Conservation (phyloP, 2,888 invertebrate species). For the Lasioglossum oenotherae region DNA sequence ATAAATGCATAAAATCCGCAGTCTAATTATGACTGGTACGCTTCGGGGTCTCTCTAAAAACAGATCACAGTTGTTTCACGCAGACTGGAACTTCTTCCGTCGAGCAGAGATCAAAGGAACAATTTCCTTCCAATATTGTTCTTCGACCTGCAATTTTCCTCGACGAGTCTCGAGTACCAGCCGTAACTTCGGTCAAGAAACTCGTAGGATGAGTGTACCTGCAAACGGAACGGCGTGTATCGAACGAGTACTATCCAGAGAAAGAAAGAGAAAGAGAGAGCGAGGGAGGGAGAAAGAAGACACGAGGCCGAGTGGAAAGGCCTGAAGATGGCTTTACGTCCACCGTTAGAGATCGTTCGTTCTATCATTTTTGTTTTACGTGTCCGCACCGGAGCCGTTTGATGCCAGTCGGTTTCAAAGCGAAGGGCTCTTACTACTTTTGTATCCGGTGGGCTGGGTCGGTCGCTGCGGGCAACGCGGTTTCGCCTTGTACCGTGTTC, state of each 20-base stretch:
- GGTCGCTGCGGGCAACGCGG: constrained; percentile 18
- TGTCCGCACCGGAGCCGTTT: constrained; percentile 26
- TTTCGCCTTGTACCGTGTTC: constrained; percentile 20
- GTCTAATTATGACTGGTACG: background rate
- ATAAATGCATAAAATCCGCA: no score
- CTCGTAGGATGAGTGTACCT: background rate
- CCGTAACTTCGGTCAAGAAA: background rate
- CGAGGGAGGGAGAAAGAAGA: background rate
- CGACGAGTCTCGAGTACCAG: background rate
- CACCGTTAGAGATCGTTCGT: constrained; percentile 21
- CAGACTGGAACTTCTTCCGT: background rate
- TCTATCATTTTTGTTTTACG: constrained; percentile 3
- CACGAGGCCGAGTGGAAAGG: background rate
- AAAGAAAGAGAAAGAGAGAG: background rate
- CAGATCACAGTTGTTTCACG: background rate
- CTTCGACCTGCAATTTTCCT: constrained; percentile 2
- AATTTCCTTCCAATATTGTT: constrained; percentile 16
- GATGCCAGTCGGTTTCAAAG: constrained; percentile 35
- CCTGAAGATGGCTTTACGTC: constrained; percentile 7
- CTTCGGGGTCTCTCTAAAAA: background rate
- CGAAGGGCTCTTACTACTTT: constrained; percentile 3
- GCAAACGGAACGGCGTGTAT: background rate
- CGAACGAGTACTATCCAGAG: background rate
- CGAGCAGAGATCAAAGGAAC: constrained; percentile 5
- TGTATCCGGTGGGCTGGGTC: constrained; percentile 1